These are phyloP conservation scores for Syrista parreyssii DNA, from an alignment of 2,888 invertebrate species.

Conservation along the genomic window DNA sequence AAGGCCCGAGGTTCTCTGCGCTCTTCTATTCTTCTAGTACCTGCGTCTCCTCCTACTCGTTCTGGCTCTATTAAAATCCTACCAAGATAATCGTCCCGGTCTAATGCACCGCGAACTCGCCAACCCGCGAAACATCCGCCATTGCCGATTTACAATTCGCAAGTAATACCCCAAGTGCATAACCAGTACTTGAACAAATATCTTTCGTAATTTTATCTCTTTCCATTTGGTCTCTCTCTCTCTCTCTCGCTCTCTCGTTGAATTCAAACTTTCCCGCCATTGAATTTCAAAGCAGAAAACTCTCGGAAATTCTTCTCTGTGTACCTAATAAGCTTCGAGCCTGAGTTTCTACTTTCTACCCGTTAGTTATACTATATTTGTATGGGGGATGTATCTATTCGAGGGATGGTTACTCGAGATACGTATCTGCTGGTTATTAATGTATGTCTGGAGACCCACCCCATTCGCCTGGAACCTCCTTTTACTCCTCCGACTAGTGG, in stretches of 20 bases:
- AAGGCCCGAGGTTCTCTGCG: background rate
- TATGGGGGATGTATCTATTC: conserved; percentile 47
- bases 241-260: background rate
- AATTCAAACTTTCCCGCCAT: background rate
- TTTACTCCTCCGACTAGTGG: conserved; percentile 27
- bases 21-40: background rate
- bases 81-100: conserved; percentile 16
- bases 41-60: conserved; percentile 20
- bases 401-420: conserved; percentile 50
- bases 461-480: background rate
- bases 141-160: background rate
- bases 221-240: background rate
- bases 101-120: conserved; percentile 49
- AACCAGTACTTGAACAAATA: background rate
- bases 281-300: conserved; percentile 9
- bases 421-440: conserved; percentile 62
- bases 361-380: conserved; percentile 58
- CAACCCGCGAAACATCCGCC: conserved; percentile 40
- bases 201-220: background rate
- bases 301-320: conserved; percentile 41
- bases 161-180: background rate
- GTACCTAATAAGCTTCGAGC: conserved; percentile 45
- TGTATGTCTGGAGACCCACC: conserved; percentile 55
- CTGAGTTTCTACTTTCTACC: conserved; percentile 48
- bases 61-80: conserved; percentile 50